These are phyloP conservation scores for Connochaetes taurinus DNA, from an alignment of 2,113 vertebrate species.

Conservation along the genomic window DNA sequence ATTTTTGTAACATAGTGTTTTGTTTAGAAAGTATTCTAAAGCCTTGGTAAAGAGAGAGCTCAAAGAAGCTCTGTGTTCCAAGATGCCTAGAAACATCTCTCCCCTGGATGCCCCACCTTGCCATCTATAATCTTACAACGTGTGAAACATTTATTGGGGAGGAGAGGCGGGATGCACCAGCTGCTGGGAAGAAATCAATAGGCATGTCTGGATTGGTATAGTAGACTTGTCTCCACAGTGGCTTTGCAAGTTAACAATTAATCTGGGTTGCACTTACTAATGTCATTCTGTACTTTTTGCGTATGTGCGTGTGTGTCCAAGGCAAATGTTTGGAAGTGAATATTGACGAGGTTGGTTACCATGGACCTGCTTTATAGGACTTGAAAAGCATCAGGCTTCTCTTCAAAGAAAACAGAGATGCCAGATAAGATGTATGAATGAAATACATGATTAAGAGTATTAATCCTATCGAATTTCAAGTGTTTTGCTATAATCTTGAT, in stretches of 20 bases:
- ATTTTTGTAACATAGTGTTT: background rate
- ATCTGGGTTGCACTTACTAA: background rate
- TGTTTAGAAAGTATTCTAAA: background rate
- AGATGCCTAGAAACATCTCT: background rate
- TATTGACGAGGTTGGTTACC: conserved; percentile 30
- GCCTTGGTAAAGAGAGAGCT: background rate
- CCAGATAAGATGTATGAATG: background rate
- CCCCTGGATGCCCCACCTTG: background rate
- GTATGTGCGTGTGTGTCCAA: background rate
- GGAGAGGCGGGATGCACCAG: background rate
- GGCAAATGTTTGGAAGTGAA: background rate
- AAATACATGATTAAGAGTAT: background rate
- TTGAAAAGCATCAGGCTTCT: conserved; percentile 40
- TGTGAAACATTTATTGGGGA: background rate
- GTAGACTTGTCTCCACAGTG: background rate
- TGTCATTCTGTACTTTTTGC: background rate
- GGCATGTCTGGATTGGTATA: background rate
- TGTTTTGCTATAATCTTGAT: background rate
- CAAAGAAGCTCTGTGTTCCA: background rate
- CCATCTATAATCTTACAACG: background rate
- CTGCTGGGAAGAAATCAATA: background rate
- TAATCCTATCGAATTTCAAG: conserved; percentile 34
- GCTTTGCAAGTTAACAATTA: conserved; percentile 24
- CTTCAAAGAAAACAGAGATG: conserved; percentile 29
- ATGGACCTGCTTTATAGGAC: background rate